phyloP scores from a whole-genome alignment of 2,113 vertebrate species.

The Mus pahari region DNA sequence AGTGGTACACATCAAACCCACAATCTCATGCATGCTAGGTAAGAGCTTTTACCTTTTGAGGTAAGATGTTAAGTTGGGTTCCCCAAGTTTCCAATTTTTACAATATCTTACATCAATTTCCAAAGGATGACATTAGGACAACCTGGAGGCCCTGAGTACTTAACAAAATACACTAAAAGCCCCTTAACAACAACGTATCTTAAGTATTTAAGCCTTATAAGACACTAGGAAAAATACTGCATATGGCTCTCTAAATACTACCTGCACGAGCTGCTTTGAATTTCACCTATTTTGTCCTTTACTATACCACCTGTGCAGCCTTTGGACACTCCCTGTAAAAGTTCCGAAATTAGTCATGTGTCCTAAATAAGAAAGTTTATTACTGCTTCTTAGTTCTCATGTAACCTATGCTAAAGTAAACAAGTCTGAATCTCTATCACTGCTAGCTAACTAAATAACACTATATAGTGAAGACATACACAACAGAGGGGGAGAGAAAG shows the following conservation, averaged over 20 bases:
- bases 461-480: too few species aligned
- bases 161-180: slow-evolving; percentile 35
- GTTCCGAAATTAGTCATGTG: background rate
- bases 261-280: slow-evolving; percentile 30
- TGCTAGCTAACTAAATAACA: too few species aligned
- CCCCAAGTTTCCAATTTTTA: slow-evolving; percentile 56
- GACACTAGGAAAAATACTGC: background rate
- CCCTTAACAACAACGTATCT: slow-evolving; percentile 38
- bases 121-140: slow-evolving; percentile 47
- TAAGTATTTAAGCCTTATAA: slow-evolving; percentile 7
- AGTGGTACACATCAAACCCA: background rate
- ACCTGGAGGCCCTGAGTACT: background rate
- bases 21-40: background rate
- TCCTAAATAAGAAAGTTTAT: background rate
- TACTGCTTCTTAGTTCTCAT: background rate
- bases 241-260: background rate
- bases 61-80: slow-evolving; percentile 2
- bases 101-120: slow-evolving; percentile 29
- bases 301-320: background rate
- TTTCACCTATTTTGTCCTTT: background rate
- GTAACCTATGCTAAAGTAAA: too few species aligned
- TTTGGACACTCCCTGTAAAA: background rate
- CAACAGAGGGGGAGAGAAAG: too few species aligned
- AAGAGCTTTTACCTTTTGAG: background rate
- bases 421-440: too few species aligned